Conservation (phyloP, 35 echinoderm and acorn worm genomes). For the Holothuria glaberrima region DNA sequence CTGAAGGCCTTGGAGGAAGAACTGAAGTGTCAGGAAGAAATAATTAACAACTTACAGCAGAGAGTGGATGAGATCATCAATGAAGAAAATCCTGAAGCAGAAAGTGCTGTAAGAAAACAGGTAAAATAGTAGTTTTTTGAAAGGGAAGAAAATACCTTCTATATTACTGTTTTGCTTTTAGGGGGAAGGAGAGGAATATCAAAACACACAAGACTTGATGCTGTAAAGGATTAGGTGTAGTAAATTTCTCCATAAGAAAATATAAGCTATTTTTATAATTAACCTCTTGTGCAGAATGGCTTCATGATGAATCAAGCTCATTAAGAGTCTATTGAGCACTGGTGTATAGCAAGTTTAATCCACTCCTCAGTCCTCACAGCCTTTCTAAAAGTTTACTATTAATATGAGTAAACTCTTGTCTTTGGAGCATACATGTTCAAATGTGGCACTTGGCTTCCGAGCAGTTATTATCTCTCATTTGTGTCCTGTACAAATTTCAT, state of each 20-base stretch:
- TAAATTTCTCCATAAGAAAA: too few relatives aligned
- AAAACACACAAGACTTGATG: not conserved
- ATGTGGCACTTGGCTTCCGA: too few relatives aligned
- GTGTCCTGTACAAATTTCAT: too few relatives aligned
- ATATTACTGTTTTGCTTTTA: not conserved
- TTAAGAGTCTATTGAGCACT: too few relatives aligned
- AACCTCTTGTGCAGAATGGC: too few relatives aligned
- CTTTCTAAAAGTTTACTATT: too few relatives aligned
- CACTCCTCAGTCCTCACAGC: too few relatives aligned
- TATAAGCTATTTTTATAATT: not conserved
- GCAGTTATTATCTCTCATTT: too few relatives aligned
- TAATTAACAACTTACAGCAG: constrained; percentile 60
- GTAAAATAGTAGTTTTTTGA: constrained; percentile 30
- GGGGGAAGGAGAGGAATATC: not conserved
- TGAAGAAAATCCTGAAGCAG: constrained; percentile 61
- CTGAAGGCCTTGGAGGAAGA: constrained; percentile 77
- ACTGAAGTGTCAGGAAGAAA: constrained; percentile 73
- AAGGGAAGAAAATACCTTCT: not conserved
- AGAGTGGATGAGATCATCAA: constrained; percentile 60
- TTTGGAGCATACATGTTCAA: too few relatives aligned
- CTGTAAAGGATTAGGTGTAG: not conserved
- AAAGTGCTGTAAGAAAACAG: constrained; percentile 67
- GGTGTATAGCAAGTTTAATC: too few relatives aligned
- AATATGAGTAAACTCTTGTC: too few relatives aligned
- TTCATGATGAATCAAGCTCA: too few relatives aligned